Percentiles rank a stretch among this genome's conserved stretches.
These are phyloP conservation scores for Latheticus oryzae DNA, from an alignment of 2,888 invertebrate genomes.

Conservation along the genomic window DNA sequence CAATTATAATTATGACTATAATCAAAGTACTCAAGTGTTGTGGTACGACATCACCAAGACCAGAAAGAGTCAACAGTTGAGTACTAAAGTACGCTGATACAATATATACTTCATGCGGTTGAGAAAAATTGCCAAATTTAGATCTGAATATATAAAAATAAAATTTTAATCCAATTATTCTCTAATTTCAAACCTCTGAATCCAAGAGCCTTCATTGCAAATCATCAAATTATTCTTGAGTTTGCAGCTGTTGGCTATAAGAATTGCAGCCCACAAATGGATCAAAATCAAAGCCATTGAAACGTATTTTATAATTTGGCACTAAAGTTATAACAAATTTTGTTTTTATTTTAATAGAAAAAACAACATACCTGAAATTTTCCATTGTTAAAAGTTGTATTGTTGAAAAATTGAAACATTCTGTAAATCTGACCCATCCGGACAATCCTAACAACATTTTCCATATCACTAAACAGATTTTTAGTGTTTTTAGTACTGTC, in stretches of 20 bases:
- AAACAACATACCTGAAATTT: no score
- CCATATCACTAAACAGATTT: conserved; percentile 50
- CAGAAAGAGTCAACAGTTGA: conserved; percentile 66
- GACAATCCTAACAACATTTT: conserved; percentile 55
- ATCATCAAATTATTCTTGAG: conserved; percentile 22
- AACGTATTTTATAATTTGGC: conserved; percentile 68
- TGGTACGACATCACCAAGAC: conserved; percentile 68
- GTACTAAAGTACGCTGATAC: conserved; percentile 68
- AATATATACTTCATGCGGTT: conserved; percentile 55
- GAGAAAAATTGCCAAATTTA: conserved; percentile 37
- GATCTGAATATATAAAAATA: conserved; percentile 42
- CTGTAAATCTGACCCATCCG: conserved; percentile 67
- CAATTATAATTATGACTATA: conserved; percentile 65
- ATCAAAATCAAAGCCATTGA: conserved; percentile 67
- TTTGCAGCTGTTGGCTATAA: conserved; percentile 65
- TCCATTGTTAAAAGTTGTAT: no score
- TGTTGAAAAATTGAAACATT: conserved; percentile 65
- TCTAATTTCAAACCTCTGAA: conserved; percentile 41
- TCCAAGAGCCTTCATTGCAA: conserved; percentile 49
- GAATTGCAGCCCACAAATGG: conserved; percentile 66
- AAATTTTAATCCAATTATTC: not conserved
- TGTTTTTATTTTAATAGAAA: not conserved
- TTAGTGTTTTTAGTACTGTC: conserved; percentile 59
- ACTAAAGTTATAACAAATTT: conserved; percentile 58
- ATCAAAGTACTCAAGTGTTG: conserved; percentile 66